phyloP scores from a whole-genome alignment of 2,113 vertebrate genomes.

The Emydocephalus ijimae region DNA sequence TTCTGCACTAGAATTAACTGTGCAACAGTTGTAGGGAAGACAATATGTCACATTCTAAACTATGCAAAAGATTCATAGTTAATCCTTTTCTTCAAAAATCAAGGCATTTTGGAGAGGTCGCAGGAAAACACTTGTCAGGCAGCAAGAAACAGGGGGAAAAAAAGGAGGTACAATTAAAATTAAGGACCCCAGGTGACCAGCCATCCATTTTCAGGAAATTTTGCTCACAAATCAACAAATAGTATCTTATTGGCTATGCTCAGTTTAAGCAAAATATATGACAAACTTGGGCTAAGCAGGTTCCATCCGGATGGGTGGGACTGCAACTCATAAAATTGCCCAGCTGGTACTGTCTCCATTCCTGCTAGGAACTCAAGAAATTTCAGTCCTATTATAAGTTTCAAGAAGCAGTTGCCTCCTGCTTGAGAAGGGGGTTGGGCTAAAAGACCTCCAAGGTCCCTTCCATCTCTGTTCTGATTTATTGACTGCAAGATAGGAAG shows the following conservation, averaged over 20 bases:
- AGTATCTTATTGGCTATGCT: not conserved
- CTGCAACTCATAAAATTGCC: not conserved
- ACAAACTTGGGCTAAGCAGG: not conserved
- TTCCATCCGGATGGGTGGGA: not conserved
- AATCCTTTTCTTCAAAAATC: not conserved
- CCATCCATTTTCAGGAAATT: conserved; percentile 38
- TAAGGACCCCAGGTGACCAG: conserved; percentile 48
- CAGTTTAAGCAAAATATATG: not conserved
- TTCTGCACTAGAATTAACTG: not conserved
- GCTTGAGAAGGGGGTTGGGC: too few species aligned
- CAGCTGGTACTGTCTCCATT: not conserved
- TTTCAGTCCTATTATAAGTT: not conserved
- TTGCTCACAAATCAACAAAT: not conserved
- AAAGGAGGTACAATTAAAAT: conserved; percentile 56
- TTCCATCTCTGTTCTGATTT: too few species aligned
- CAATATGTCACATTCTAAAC: not conserved
- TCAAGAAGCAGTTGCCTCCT: too few species aligned
- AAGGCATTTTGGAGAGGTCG: not conserved
- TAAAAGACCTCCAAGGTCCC: too few species aligned
- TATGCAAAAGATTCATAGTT: not conserved
- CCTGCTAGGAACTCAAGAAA: not conserved
- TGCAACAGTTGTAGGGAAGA: not conserved
- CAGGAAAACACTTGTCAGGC: not conserved
- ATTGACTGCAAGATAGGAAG: not conserved
- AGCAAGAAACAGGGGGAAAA: not conserved